Conservation (phyloP, 2,797 vertebrate genomes). For the Acanthurus leucopareius region DNA sequence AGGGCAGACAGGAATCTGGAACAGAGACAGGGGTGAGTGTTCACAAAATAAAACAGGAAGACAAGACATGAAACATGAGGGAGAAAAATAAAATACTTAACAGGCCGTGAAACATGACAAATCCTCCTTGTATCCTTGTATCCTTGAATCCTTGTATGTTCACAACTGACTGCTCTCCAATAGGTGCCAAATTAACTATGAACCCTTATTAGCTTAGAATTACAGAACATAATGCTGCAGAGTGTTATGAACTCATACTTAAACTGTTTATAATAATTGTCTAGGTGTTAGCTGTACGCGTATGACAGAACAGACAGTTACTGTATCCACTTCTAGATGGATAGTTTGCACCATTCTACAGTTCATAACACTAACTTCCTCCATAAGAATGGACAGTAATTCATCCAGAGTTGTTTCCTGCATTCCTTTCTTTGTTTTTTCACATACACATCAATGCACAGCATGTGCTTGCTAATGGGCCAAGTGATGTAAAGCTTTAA, state of each 20-base stretch:
- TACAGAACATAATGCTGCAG: not conserved
- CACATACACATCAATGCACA: not conserved
- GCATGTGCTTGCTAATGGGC: not conserved
- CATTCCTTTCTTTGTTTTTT: not conserved
- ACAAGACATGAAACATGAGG: too few relatives aligned
- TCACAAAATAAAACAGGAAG: too few relatives aligned
- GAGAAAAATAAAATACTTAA: too few relatives aligned
- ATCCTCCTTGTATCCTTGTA: too few relatives aligned
- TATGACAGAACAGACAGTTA: not conserved
- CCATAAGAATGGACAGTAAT: not conserved
- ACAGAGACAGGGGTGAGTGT: too few relatives aligned
- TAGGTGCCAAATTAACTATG: not conserved
- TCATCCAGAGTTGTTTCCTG: not conserved
- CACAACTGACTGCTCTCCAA: too few relatives aligned
- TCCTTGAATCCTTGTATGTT: too few relatives aligned
- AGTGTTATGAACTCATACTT: not conserved
- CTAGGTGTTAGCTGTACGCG: not conserved
- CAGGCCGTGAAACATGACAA: too few relatives aligned
- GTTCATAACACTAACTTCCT: too few relatives aligned
- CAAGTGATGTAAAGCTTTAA: conserved; percentile 18
- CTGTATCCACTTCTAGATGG: not conserved
- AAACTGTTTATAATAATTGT: too few relatives aligned
- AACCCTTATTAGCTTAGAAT: not conserved
- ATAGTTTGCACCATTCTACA: too few relatives aligned
- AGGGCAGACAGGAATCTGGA: too few relatives aligned